Percentiles rank a stretch among this genome's conserved stretches.
Evolutionary conservation across 1,140 invertebrate species (phyloP).

Genomic region (Diachasmimorpha longicaudata): DNA sequence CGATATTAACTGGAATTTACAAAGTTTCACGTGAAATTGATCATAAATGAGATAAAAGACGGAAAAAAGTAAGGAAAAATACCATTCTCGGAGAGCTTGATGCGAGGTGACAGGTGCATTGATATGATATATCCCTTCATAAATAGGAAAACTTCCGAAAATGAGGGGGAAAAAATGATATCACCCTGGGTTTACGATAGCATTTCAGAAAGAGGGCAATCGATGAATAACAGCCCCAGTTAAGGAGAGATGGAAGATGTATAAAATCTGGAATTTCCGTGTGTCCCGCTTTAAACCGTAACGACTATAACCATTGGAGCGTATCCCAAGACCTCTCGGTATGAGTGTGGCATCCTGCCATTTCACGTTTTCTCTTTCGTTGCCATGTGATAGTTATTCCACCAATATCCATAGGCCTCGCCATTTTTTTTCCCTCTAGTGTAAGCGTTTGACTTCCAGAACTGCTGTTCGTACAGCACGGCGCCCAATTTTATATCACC

Average conservation of each 20-base stretch:
- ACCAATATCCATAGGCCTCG: background rate
- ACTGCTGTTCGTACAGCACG: background rate
- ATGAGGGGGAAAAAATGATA: too few species aligned
- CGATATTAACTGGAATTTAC: too few species aligned
- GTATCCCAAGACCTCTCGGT: background rate
- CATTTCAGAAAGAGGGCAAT: background rate
- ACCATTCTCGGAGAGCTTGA: too few species aligned
- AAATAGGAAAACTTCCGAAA: too few species aligned
- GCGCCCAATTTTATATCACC: background rate
- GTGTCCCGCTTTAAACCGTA: conserved; percentile 10
- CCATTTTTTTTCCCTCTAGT: background rate
- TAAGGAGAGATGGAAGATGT: background rate
- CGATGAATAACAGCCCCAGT: conserved; percentile 15
- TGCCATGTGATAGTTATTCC: background rate
- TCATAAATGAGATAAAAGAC: too few species aligned
- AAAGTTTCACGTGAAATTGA: too few species aligned
- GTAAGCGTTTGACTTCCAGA: background rate
- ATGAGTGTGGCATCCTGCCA: background rate
- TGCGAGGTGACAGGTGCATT: too few species aligned
- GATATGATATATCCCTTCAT: too few species aligned
- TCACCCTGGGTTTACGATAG: too few species aligned
- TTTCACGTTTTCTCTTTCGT: conserved; percentile 1
- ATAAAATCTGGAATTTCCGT: conserved; percentile 14
- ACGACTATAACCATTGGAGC: background rate
- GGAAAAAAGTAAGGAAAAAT: too few species aligned